Evolutionary conservation across 2,888 invertebrate species (phyloP).

Genomic region (Helleia helle): DNA sequence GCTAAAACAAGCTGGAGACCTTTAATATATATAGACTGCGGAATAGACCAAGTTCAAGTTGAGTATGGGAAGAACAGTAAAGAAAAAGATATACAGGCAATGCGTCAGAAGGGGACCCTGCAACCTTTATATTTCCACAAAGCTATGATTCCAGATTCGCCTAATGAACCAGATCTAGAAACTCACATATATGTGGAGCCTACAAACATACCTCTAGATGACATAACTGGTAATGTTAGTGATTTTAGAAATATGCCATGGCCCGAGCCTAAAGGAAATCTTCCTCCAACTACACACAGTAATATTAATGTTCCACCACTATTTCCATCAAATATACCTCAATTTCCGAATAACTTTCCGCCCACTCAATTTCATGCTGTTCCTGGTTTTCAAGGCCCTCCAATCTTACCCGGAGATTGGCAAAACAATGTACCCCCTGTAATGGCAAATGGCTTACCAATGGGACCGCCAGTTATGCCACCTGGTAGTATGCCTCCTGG

Average conservation of each 20-base stretch:
- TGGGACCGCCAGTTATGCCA: conserved; percentile 39
- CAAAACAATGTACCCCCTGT: conserved; percentile 50
- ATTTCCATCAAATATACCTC: conserved; percentile 58
- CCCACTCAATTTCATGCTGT: conserved; percentile 59
- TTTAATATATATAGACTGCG: conserved; percentile 79
- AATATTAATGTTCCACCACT: conserved; percentile 52
- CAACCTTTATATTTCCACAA: conserved; percentile 87
- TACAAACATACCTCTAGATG: conserved; percentile 89
- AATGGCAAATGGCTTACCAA: conserved; percentile 47
- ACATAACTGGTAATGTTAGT: conserved; percentile 85
- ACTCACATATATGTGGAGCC: conserved; percentile 84
- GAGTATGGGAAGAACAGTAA: conserved; percentile 85
- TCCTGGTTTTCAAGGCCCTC: conserved; percentile 55
- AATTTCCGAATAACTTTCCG: conserved; percentile 62
- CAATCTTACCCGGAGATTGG: conserved; percentile 55
- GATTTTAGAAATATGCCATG: conserved; percentile 85
- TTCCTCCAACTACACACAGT: conserved; percentile 46
- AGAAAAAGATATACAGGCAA: conserved; percentile 90
- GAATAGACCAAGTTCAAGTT: conserved; percentile 77
- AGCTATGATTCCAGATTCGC: conserved; percentile 88
- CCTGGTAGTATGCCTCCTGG: conserved; percentile 45
- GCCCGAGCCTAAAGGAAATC: conserved; percentile 86
- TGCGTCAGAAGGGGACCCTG: conserved; percentile 88
- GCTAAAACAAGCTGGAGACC: conserved; percentile 85
- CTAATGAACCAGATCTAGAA: conserved; percentile 91